Base-by-base conservation (phyloP, 2,888 invertebrate species). In the Ectemnius cavifrons region DNA sequence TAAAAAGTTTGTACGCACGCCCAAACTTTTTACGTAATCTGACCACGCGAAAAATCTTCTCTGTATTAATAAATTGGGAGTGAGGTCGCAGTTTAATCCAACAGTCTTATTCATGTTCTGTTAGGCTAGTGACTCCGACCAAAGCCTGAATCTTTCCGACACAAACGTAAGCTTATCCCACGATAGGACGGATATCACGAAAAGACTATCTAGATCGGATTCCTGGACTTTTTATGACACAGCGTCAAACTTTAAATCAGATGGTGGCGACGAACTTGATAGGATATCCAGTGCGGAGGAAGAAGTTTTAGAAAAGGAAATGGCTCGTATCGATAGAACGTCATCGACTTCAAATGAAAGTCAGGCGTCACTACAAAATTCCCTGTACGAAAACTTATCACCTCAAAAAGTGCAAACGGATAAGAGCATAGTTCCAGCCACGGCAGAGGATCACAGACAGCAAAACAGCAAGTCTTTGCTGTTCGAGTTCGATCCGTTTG, bases 221-320 rank as follows among this genome's bases (percentile, higher is more conserved):
- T 93, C 93, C 0, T 93, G 93, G 93, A 92, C 91, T 14, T 93
- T 92, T 82, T 93, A 93, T 80, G 92, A 93, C 76, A 85, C 78
- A 59, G 89, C 84, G 3, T 78, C 85, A 4, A 65, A 64, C 0
- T 52, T 75, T 27, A 80, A 79, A 71, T 73, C 81, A 70, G 80
- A 87, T 67, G 73, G 71, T 62, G 78, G 84, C 69, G 86, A 87
- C 62, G 89, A 90, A 52, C 74, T 88, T 8, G 88, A 89, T 69
- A 87, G 81, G 56, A 87, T 89, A 74, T 88, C 87, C 5, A 85
- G 83, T 47, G 82, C 78, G 27, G 87, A 89, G 45, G 88, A 87
- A 46, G 82, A 84, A 6, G 69, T 80, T 1, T 46, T 81, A 18
- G 80, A 85, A 23, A 79, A 69, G 23, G 83, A 84, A 18, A 64